phyloP scores from a whole-genome alignment of 2,113 vertebrate genomes.

The Cyanoliseus patagonus region DNA sequence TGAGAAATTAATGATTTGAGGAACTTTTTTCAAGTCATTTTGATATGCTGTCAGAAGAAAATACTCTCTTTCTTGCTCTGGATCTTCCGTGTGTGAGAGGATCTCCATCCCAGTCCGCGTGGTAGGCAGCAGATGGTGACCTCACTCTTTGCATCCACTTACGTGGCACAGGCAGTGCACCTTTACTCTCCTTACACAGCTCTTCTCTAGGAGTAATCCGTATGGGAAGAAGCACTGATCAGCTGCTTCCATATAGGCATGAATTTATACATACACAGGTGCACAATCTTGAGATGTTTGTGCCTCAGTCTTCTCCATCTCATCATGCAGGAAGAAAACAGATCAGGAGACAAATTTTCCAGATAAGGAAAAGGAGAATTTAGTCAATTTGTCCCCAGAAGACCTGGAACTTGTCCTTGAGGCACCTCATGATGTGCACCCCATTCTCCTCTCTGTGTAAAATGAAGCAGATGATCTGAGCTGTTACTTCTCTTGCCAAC shows the following conservation, averaged over 20 bases:
- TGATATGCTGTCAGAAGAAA: neutral
- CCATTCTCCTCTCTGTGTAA: neutral
- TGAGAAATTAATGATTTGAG: neutral
- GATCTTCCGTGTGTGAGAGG: neutral
- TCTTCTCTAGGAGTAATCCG: neutral
- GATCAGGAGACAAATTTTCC: neutral
- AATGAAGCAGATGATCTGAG: neutral
- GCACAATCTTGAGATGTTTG: neutral
- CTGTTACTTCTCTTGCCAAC: neutral
- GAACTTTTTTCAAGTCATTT: neutral
- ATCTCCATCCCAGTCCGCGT: neutral
- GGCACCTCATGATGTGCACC: neutral
- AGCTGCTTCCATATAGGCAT: neutral
- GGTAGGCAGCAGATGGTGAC: neutral
- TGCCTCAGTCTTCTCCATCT: accelerated
- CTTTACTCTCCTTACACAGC: neutral
- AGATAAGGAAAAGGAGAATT: neutral
- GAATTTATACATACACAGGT: neutral
- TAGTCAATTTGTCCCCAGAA: neutral
- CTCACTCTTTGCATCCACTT: neutral
- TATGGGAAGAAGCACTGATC: neutral
- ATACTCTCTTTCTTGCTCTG: neutral
- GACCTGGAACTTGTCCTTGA: neutral
- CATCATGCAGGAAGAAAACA: neutral
- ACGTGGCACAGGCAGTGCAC: neutral